Evolutionary conservation across 2,888 invertebrate genomes (phyloP).

Genomic region (Bombylius discolor): DNA sequence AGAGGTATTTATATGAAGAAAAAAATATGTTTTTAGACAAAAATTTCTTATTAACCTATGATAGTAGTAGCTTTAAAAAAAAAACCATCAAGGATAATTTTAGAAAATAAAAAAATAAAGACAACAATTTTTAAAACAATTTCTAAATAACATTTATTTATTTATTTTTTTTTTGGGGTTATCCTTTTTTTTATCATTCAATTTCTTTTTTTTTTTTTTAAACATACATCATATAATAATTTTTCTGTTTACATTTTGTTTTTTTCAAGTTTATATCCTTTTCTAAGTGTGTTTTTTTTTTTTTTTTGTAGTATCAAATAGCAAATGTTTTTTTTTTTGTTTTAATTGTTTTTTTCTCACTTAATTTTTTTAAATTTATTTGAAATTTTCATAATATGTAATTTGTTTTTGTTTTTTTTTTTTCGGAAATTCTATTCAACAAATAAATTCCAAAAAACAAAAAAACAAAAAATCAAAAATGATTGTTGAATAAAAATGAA

Average conservation of each 20-base stretch:
- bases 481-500: too few relatives aligned
- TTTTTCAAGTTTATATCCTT: neutral
- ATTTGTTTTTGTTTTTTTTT: too few relatives aligned
- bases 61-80: too few relatives aligned
- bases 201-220: neutral
- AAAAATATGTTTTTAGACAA: too few relatives aligned
- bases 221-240: slow-evolving; percentile 1
- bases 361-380: neutral
- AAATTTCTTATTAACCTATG: too few relatives aligned
- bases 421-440: too few relatives aligned
- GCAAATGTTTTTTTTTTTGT: neutral
- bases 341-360: neutral
- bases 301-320: neutral
- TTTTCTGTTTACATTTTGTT: neutral
- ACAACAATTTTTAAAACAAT: neutral
- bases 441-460: too few relatives aligned
- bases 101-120: too few relatives aligned
- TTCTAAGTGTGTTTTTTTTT: neutral
- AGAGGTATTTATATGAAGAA: too few relatives aligned
- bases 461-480: too few relatives aligned
- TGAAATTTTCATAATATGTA: too few relatives aligned
- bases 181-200: neutral
- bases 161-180: neutral
- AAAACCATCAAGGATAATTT: too few relatives aligned
- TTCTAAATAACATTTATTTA: slow-evolving; percentile 7